Evolutionary conservation across 2,888 invertebrate genomes (phyloP).

Genomic region (Amphipyra berbera): DNA sequence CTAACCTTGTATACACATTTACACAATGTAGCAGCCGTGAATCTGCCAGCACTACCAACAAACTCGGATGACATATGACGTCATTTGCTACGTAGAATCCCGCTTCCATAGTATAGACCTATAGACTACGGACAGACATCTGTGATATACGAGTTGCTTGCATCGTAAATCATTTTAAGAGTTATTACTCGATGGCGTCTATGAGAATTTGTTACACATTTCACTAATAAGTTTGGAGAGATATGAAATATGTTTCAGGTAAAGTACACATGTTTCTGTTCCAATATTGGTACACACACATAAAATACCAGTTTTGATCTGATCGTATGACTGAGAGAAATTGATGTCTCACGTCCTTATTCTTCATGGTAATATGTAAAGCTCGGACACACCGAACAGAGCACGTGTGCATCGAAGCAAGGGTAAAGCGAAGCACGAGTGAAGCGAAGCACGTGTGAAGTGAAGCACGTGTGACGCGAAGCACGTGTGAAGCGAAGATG

Average conservation of each 20-base stretch:
- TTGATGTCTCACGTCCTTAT: no score
- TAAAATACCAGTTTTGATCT: no score
- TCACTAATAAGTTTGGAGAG: conserved; percentile 23
- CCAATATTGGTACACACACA: no score
- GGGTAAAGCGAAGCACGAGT: no score
- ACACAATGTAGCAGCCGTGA: conserved; percentile 4
- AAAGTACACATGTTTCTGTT: neutral
- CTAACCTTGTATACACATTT: no score
- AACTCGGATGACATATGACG: conserved; percentile 19
- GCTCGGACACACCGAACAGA: no score
- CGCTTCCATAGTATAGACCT: neutral
- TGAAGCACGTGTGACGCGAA: no score
- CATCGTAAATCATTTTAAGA: conserved; percentile 45
- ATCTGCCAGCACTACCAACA: conserved; percentile 40
- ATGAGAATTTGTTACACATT: conserved; percentile 32
- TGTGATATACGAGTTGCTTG: conserved; percentile 33
- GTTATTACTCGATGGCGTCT: conserved; percentile 35
- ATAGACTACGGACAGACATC: conserved; percentile 4
- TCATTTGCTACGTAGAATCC: conserved; percentile 13
- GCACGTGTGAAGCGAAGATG: no score
- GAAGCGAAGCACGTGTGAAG: no score
- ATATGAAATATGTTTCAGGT: conserved; percentile 14
- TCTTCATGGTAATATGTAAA: no score
- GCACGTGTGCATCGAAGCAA: no score
- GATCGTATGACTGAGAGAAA: no score